These are phyloP conservation scores for Holocentrus rufus DNA, from an alignment of 2,797 vertebrate species.

Conservation along the genomic window DNA sequence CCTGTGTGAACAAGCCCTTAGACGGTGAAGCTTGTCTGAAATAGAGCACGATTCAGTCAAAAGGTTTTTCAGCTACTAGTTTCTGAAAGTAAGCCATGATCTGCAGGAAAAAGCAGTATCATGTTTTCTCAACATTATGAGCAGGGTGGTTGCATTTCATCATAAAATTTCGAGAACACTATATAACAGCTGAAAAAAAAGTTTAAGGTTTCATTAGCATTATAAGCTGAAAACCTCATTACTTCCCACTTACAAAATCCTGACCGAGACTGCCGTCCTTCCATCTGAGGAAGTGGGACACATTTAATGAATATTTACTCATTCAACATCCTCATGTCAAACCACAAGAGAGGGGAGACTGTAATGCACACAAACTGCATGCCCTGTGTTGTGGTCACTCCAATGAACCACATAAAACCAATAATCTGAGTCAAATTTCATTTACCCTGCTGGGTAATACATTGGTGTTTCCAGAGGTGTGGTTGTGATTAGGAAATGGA, in stretches of 20 bases:
- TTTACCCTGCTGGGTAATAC: not conserved
- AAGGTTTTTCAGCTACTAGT: no score
- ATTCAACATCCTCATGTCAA: not conserved
- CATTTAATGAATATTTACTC: not conserved
- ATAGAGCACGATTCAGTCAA: no score
- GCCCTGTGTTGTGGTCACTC: slow-evolving; percentile 4
- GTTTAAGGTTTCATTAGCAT: no score
- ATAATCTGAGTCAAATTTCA: not conserved
- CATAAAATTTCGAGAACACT: no score
- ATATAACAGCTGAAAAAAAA: no score
- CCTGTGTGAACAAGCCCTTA: no score
- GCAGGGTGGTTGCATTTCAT: no score
- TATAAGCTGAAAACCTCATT: not conserved
- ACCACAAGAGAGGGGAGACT: slow-evolving; percentile 8
- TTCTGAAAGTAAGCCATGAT: no score
- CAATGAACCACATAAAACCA: not conserved
- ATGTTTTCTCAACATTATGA: no score
- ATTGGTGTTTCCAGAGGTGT: slow-evolving; percentile 1
- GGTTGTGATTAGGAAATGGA: not conserved
- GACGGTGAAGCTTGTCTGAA: no score
- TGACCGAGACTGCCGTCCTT: not conserved
- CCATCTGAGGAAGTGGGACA: not conserved
- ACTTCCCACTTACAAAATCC: not conserved
- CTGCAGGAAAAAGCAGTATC: no score
- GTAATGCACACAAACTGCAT: not conserved